phyloP scores from a whole-genome alignment of 2,797 vertebrate genomes.

The Sebastes taczanowskii region DNA sequence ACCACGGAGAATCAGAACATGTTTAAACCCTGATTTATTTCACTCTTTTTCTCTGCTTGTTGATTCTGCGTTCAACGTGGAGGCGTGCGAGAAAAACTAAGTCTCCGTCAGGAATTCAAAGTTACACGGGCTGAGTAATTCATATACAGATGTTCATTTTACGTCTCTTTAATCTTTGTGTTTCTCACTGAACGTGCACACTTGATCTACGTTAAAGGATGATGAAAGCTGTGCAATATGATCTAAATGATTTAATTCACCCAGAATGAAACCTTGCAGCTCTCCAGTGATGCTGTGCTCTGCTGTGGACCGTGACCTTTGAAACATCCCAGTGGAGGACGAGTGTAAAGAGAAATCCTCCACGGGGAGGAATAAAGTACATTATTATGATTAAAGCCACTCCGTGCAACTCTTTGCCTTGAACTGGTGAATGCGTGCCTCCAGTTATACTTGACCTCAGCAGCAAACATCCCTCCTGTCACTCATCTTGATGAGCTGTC shows the following conservation, averaged over 20 bases:
- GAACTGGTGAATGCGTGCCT: constrained; percentile 7
- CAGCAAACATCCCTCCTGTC: constrained; percentile 12
- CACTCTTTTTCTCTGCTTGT: too few relatives aligned
- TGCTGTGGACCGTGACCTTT: not conserved
- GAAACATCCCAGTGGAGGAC: constrained; percentile 1
- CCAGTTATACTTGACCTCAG: constrained; percentile 40
- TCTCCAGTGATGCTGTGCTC: not conserved
- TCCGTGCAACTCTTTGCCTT: constrained; percentile 33
- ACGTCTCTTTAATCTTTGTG: too few relatives aligned
- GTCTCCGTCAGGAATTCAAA: too few relatives aligned
- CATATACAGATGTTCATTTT: not conserved
- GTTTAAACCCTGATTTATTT: too few relatives aligned
- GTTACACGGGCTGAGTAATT: not conserved
- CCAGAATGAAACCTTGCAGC: constrained; percentile 10
- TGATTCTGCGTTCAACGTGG: too few relatives aligned
- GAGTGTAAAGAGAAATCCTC: not conserved
- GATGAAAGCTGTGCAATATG: constrained; percentile 33
- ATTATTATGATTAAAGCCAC: constrained; percentile 37
- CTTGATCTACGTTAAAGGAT: constrained; percentile 8
- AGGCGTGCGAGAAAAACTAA: too few relatives aligned
- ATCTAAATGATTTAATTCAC: constrained; percentile 21
- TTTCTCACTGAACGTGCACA: not conserved
- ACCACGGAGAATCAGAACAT: too few relatives aligned
- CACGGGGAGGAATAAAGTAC: constrained; percentile 1
- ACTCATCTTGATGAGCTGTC: constrained; percentile 44